Base-by-base conservation (phyloP, 2,888 invertebrate species). In the Synergus itoensis region DNA sequence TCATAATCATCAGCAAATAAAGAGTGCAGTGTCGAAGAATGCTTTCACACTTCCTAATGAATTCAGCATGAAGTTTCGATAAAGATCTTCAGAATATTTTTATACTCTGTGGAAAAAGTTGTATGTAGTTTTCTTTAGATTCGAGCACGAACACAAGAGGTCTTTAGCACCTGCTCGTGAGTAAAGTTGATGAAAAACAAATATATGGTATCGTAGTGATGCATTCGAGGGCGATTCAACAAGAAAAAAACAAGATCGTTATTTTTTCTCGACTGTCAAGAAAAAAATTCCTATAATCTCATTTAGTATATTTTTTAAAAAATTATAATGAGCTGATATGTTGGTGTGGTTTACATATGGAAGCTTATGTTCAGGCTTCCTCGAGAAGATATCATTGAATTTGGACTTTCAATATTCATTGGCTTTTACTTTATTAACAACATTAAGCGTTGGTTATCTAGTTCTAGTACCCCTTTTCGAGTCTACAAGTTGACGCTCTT, bases 401-500 rank as follows among this genome's bases (percentile, higher is more conserved):
- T 28, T 14, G n/a, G n/a, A 8, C 53, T 73, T 53, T 53, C 73
- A 73, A 73, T 73, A 73, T 73, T 73, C 53, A 73, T 73, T 73
- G 73, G 36, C 53, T 53, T 73, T 73, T 73, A 53, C 53, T 73
- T 73, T 73, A 73, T 53, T 40, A 73, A 73, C 16, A 73, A 53
- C 73, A 53, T 73, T 53, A 73, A 73, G 73, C 53, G 73, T 53
- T 53, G 48, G 73, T 48, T 73, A 53, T 73, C 48, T 73, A 73
- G 28, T 73, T 73, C 73, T 73, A 73, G 53, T 73, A 73, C 53
- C 73, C 53, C 36, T 73, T 73, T 73, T 73, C 11, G 53, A 73
- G 73, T 53, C 48, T 53, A 73, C 53, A 53, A 73, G 73, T 73
- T 73, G 73, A 73, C 73, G 73, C 73, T 73, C 73, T 53, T 73